Evolutionary conservation across 2,113 vertebrate species (phyloP).

Genomic region (Macaca mulatta): DNA sequence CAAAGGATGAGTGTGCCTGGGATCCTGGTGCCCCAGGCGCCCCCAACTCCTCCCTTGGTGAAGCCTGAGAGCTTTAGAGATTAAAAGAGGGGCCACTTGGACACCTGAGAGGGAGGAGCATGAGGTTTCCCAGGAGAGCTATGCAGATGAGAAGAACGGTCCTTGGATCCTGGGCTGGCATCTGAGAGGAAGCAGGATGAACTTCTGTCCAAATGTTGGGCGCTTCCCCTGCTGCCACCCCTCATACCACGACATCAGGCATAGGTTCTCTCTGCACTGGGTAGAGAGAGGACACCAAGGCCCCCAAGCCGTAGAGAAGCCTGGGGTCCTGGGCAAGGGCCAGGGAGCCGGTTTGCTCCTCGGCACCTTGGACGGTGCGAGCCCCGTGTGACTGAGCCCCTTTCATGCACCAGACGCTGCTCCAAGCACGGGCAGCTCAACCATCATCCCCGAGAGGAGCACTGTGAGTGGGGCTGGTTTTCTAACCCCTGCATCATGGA

Average conservation of each 20-base stretch:
- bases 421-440: neutral
- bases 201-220: neutral
- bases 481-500: neutral
- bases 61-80: neutral
- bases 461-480: neutral
- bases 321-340: neutral
- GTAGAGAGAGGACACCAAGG: neutral
- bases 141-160: rapidly evolving
- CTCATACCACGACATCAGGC: rapidly evolving
- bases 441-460: neutral
- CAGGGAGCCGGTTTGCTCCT: neutral
- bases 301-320: neutral
- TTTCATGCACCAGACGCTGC: neutral
- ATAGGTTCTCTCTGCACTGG: rapidly evolving
- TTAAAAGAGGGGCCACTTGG: neutral
- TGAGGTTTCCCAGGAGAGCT: neutral
- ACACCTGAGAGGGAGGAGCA: too few relatives aligned
- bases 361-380: rapidly evolving
- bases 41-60: neutral
- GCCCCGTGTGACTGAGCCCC: neutral
- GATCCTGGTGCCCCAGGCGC: neutral
- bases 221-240: too few relatives aligned
- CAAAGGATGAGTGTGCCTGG: neutral
- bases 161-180: neutral
- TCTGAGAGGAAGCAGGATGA: neutral